Evolutionary conservation across 2,797 vertebrate species (phyloP).

Genomic region (Apogon talboti): DNA sequence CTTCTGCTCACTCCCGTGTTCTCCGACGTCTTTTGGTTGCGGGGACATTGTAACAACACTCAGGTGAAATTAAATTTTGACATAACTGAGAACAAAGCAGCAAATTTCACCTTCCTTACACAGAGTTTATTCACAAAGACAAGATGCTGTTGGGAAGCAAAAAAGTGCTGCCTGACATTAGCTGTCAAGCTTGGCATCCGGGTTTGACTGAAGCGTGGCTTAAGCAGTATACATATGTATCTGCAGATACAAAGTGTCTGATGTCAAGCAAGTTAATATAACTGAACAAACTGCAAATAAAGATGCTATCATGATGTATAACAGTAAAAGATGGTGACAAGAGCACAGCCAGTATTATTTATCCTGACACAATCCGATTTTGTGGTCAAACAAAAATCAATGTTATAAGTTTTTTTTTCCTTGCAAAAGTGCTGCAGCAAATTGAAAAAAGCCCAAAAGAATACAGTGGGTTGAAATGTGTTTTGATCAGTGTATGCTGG

Average conservation of each 20-base stretch:
- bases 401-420: conserved; percentile 40
- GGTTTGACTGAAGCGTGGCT: conserved; percentile 37
- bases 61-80: background rate
- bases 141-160: background rate
- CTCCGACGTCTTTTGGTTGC: background rate
- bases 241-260: conserved; percentile 25
- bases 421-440: conserved; percentile 35
- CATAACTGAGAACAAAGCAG: background rate
- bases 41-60: background rate
- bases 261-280: conserved; percentile 27
- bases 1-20: background rate
- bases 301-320: conserved; percentile 7
- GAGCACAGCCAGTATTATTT: conserved; percentile 23
- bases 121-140: background rate
- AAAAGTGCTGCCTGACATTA: conserved; percentile 14
- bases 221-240: conserved; percentile 13
- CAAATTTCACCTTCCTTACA: background rate
- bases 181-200: conserved; percentile 14
- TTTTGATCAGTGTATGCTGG: conserved; percentile 32
- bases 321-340: conserved; percentile 15
- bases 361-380: conserved; percentile 45
- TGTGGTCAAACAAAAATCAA: conserved; percentile 49
- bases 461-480: conserved; percentile 23
- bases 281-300: conserved; percentile 37
- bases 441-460: conserved; percentile 22